Base-by-base conservation (phyloP, 64 coral and sea anemone species). In the Pocillopora damicornis region DNA sequence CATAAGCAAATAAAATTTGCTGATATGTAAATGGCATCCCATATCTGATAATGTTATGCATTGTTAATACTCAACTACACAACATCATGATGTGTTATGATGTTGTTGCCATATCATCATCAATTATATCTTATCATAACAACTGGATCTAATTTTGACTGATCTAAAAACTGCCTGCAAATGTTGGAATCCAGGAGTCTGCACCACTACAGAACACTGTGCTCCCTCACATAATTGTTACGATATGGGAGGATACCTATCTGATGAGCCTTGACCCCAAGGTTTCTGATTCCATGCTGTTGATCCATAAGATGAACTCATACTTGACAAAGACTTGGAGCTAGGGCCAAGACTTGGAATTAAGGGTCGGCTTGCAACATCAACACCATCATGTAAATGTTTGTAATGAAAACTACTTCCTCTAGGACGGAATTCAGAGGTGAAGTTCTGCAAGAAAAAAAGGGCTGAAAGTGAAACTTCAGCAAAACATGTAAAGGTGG, bases 351-450 rank as follows among this genome's bases (percentile, higher is more conserved):
- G 81, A 35, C 87, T 63, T 12, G 69, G 75, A 20, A 86, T 77
- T 35, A 92, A 82, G 7, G 79, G 87, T 63, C 75, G 79, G 2
- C 51, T 82, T 7, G 81, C 38, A n/a, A 81, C 60, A 26, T 25
- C n/a, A 20, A 74, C 34, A 1, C 90, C 77, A 58, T 96, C 74
- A 61, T 93, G 61, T 18, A 96, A 78, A 77, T 96, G 91, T 61
- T 96, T 96, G 59, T 96, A 96, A 59, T 96, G 90, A 58, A 96
- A 96, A 63, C 94, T 96, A 23, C 61, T 87, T 23, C 88, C 90
- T 42, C 94, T 88, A 4, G 94, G 94, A 30, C 94, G 87, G 73
- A 96, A 96, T 37, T 92, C 91, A 36, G 94, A 96, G 17, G 87
- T 93, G 76, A 96, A 96, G 80, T 92, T 90, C 94, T 96, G 73